Percentiles rank a stretch among this genome's conserved stretches.
Evolutionary conservation across 2,888 invertebrate species (phyloP).

Genomic region (Lasiommata megera): DNA sequence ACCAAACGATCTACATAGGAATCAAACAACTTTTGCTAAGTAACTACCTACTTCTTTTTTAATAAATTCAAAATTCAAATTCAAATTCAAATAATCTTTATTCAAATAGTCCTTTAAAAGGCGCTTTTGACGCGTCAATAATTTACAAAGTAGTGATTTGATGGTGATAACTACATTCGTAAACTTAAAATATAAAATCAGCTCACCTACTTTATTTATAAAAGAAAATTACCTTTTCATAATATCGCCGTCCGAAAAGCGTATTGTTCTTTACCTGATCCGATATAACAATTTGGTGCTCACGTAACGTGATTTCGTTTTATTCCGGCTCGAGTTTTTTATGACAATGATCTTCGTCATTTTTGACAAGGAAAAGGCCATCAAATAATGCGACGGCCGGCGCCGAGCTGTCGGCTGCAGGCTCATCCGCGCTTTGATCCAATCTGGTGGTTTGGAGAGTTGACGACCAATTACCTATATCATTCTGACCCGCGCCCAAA

Average conservation of each 20-base stretch:
- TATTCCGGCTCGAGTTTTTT: slow-evolving; percentile 67
- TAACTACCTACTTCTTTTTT: no score
- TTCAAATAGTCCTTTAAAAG: no score
- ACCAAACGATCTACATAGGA: no score
- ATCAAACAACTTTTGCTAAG: no score
- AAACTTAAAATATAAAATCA: no score
- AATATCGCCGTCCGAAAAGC: slow-evolving; percentile 6
- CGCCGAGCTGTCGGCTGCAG: slow-evolving; percentile 66
- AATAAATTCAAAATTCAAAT: no score
- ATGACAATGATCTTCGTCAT: slow-evolving; percentile 78
- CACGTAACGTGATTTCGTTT: slow-evolving; percentile 72
- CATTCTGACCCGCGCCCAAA: slow-evolving; percentile 70
- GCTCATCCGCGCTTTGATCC: slow-evolving; percentile 72
- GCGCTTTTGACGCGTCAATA: no score
- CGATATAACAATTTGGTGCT: slow-evolving; percentile 69
- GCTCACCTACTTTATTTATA: not conserved
- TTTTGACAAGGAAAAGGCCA: slow-evolving; percentile 81
- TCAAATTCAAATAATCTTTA: no score
- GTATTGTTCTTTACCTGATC: slow-evolving; percentile 36
- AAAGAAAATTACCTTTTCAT: not conserved
- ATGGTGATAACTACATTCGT: no score
- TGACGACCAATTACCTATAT: slow-evolving; percentile 80
- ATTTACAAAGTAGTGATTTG: no score
- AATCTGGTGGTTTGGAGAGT: slow-evolving; percentile 60
- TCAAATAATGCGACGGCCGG: slow-evolving; percentile 75